phyloP scores from a whole-genome alignment of 2,888 invertebrate genomes.

The Dicyrtomina minuta region DNA sequence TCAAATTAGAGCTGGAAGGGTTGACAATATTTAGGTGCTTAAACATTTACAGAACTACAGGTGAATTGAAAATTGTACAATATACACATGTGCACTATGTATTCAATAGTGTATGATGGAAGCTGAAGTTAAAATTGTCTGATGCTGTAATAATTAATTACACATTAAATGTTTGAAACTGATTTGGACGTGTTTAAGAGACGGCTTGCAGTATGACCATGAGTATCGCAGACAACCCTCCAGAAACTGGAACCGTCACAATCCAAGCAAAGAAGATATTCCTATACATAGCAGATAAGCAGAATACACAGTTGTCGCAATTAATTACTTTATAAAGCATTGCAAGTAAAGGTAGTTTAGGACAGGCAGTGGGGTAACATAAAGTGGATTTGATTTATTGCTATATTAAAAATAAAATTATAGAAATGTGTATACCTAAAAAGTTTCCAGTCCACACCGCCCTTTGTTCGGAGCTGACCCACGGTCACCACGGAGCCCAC shows the following conservation, averaged over 20 bases:
- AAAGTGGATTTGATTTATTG: background rate
- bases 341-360: background rate
- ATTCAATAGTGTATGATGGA: background rate
- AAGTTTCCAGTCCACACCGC: constrained; percentile 76
- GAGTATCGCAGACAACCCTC: constrained; percentile 75
- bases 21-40: no score
- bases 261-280: constrained; percentile 98
- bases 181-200: no score
- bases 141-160: background rate
- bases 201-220: constrained; percentile 64
- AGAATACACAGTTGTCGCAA: background rate
- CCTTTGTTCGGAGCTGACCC: constrained; percentile 73
- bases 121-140: constrained; percentile 9
- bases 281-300: constrained; percentile 57
- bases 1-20: no score
- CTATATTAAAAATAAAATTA: background rate
- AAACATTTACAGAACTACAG: no score
- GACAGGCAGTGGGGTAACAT: background rate
- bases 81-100: no score
- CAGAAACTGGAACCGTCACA: constrained; percentile 94
- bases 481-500: constrained; percentile 98
- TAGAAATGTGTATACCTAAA: constrained; percentile 63
- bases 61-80: no score
- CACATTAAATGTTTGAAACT: no score
- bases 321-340: background rate